Percentiles rank a stretch among this genome's conserved stretches.
Conservation (phyloP, 1,140 invertebrate species). For the Limonius californicus region DNA sequence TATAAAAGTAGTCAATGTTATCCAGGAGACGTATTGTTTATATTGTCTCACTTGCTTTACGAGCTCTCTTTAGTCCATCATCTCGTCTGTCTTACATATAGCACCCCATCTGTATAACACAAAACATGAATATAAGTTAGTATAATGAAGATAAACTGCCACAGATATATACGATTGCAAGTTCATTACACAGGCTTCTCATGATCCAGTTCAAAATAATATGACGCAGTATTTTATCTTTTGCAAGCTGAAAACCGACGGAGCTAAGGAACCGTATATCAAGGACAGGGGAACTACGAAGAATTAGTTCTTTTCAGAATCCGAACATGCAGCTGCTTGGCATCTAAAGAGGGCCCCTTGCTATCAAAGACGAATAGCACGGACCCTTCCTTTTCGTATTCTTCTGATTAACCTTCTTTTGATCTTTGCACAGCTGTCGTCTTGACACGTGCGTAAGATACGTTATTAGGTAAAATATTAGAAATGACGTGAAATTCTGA, state of each 20-base stretch:
- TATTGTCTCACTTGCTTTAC: too few species aligned
- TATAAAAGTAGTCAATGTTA: too few species aligned
- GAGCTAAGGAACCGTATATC: neutral
- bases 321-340: constrained; percentile 1
- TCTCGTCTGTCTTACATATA: too few species aligned
- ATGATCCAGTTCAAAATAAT: constrained; percentile 4
- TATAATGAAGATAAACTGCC: too few species aligned
- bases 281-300: constrained; percentile 1
- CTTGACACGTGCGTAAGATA: constrained; percentile 7
- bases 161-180: too few species aligned
- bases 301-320: constrained; percentile 13
- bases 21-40: too few species aligned
- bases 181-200: neutral
- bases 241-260: neutral
- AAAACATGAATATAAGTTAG: too few species aligned
- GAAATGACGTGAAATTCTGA: neutral
- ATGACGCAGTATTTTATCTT: constrained; percentile 1
- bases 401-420: constrained; percentile 15
- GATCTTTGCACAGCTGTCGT: constrained; percentile 11
- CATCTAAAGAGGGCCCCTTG: constrained; percentile 8
- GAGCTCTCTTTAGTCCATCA: too few species aligned
- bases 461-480: constrained; percentile 8
- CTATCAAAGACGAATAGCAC: constrained; percentile 10
- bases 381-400: constrained; percentile 8
- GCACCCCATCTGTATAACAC: too few species aligned